Conservation (phyloP, 2,888 invertebrate species). For the Drosophila macrothrix region DNA sequence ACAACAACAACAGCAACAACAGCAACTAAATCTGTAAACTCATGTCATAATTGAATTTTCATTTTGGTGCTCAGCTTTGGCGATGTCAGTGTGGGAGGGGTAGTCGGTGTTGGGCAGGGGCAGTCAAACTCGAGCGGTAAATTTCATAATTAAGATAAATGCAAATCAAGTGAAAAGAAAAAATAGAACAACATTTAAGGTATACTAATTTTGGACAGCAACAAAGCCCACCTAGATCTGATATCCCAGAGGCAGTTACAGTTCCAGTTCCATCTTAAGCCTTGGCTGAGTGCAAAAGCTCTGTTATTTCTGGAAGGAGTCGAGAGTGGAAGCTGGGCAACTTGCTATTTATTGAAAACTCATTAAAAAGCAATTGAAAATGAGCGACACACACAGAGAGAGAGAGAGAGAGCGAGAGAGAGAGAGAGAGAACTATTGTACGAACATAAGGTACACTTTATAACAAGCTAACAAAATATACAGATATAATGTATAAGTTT, state of each 20-base stretch:
- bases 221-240: constrained; percentile 6
- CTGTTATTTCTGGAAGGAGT: constrained; percentile 7
- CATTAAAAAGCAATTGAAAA: constrained; percentile 63
- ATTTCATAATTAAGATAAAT: constrained; percentile 65
- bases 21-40: constrained; percentile 60
- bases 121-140: constrained; percentile 14
- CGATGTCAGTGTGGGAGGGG: neutral
- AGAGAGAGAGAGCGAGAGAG: neutral
- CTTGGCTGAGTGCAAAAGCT: constrained; percentile 41
- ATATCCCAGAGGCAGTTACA: constrained; percentile 12
- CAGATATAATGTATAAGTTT: neutral
- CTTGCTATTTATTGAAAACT: constrained; percentile 65
- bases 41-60: constrained; percentile 76
- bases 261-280: constrained; percentile 2
- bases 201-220: constrained; percentile 58
- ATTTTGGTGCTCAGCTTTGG: constrained; percentile 59
- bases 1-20: neutral
- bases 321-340: constrained; percentile 1
- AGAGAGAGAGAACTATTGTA: neutral
- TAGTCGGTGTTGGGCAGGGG: neutral
- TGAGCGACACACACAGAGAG: neutral
- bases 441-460: neutral
- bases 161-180: constrained; percentile 31
- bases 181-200: constrained; percentile 7
- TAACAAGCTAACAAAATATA: neutral